Percentiles rank a stretch among this genome's conserved stretches.
These are phyloP conservation scores for Osmerus eperlanus DNA, from an alignment of 2,113 vertebrate genomes.

Conservation along the genomic window DNA sequence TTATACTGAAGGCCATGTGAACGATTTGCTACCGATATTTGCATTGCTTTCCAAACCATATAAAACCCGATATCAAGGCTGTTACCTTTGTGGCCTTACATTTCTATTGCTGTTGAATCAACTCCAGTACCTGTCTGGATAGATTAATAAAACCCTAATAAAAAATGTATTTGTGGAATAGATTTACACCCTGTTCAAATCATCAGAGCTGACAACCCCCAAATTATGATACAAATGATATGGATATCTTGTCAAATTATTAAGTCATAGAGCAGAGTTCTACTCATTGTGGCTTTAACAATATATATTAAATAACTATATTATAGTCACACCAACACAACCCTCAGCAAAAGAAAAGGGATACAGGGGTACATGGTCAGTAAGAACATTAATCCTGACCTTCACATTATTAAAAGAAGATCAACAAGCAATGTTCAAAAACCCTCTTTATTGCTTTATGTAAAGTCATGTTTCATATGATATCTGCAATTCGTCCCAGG, in stretches of 20 bases:
- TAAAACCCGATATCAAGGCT: not conserved
- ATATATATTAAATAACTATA: too few relatives aligned
- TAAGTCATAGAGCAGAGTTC: too few relatives aligned
- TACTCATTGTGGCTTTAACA: too few relatives aligned
- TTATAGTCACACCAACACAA: too few relatives aligned
- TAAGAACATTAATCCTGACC: too few relatives aligned
- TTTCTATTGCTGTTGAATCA: not conserved
- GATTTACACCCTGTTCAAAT: too few relatives aligned
- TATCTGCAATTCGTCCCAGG: constrained; percentile 53
- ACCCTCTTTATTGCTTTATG: constrained; percentile 42
- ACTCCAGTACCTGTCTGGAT: not conserved
- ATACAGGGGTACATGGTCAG: too few relatives aligned
- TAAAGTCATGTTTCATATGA: constrained; percentile 41
- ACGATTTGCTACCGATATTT: constrained; percentile 23
- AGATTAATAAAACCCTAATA: not conserved
- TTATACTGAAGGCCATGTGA: constrained; percentile 43
- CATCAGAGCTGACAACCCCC: too few relatives aligned
- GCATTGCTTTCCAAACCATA: not conserved
- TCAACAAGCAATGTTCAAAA: constrained; percentile 41
- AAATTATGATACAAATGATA: not conserved
- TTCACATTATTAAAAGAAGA: constrained; percentile 33
- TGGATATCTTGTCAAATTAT: too few relatives aligned
- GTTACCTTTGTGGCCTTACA: not conserved
- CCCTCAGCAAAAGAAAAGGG: too few relatives aligned
- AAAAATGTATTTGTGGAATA: too few relatives aligned